Evolutionary conservation across 2,888 invertebrate genomes (phyloP).

Genomic region (Agonopterix subpropinquella): DNA sequence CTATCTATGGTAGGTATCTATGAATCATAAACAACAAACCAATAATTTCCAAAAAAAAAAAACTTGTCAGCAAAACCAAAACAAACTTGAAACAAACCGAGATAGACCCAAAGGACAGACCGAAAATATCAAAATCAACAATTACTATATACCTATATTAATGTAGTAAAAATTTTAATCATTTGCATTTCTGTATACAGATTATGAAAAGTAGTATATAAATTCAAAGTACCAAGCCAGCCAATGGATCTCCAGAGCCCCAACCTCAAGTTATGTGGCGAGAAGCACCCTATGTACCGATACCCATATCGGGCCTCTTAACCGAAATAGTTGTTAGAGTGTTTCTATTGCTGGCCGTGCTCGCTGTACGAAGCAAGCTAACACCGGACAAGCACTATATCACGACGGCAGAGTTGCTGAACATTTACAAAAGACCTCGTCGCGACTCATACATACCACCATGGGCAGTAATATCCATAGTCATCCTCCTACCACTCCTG

Average conservation of each 20-base stretch:
- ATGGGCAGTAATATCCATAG: slow-evolving; percentile 75
- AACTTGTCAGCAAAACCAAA: too few relatives aligned
- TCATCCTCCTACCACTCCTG: slow-evolving; percentile 76
- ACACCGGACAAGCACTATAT: slow-evolving; percentile 82
- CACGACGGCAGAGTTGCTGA: slow-evolving; percentile 83
- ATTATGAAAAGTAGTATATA: background rate
- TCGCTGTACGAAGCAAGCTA: slow-evolving; percentile 70
- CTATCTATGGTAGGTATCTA: too few relatives aligned
- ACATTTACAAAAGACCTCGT: slow-evolving; percentile 81
- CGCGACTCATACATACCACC: slow-evolving; percentile 80
- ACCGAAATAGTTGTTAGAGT: slow-evolving; percentile 15
- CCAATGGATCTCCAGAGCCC: background rate
- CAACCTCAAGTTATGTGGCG: slow-evolving; percentile 2
- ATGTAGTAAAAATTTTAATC: too few relatives aligned
- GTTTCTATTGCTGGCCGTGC: slow-evolving; percentile 27
- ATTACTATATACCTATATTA: too few relatives aligned
- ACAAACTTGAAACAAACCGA: too few relatives aligned
- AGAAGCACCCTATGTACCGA: background rate
- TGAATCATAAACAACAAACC: too few relatives aligned
- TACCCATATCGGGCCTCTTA: background rate
- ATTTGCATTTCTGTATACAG: too few relatives aligned
- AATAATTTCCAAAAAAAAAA: too few relatives aligned
- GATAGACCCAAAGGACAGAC: too few relatives aligned
- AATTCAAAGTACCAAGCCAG: background rate
- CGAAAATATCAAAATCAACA: too few relatives aligned